Base-by-base conservation (phyloP, 92 coral and sea anemone species). In the Desmophyllum pertusum region DNA sequence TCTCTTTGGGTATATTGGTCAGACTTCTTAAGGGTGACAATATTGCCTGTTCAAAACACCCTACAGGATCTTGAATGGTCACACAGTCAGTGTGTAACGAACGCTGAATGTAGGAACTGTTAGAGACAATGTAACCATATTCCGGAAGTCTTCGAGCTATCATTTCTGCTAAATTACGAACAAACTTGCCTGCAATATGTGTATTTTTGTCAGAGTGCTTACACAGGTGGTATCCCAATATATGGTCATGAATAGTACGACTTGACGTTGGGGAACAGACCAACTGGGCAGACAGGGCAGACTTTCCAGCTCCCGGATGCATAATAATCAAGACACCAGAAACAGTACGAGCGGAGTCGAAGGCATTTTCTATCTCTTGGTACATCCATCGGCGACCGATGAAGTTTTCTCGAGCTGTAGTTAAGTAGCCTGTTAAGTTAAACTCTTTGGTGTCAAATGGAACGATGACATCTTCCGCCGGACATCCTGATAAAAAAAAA, bases 171-270 rank as follows among this genome's bases (percentile, higher is more conserved):
- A 93, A 53, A 46, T 93, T 93, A 30, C 96, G 98, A 38, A 95
- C 98, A 84, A 95, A 95, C 82, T 53, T 74, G 27, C 91, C 98
- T 21, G 88, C 90, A 55, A 81, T 86, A 73, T 77, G 97, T 65
- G 95, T 95, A 39, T 84, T 91, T 61, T 81, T 93, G 41, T 88
- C 90, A 35, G 95, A 88, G 53, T 88, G 78, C 19, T 86, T 91
- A 40, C 98, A 95, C 73, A 95, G 68, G 59, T 95, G 98, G 82
- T 89, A 95, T 30, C 93, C 98, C 43, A 95, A 84, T 27, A 95
- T 73, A 45, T 89, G 92, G 70, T 73, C 87, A 72, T 95, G 93
- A 41, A 95, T 85, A 17, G 82, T 71, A 29, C 80, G 90, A 88
- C 95, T 91, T 57, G 98, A 93, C 7, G 79, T 77, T 42, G 89